Evolutionary conservation across 2,113 vertebrate species (phyloP), one percentile per base, ranked within the genome.

Genomic region (Oxyruncus cristatus): DNA sequence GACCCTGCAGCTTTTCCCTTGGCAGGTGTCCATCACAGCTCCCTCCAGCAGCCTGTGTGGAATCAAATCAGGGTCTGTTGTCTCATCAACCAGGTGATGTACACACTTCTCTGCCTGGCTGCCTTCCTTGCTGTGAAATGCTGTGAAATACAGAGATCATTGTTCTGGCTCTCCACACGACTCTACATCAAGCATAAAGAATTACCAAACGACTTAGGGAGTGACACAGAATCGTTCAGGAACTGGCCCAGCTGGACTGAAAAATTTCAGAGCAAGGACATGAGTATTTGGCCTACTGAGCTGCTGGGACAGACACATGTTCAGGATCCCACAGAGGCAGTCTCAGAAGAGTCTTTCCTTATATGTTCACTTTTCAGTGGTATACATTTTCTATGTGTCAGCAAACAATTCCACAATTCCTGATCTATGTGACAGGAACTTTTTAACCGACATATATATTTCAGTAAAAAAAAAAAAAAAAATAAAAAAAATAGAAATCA

Each of bases 391-490:
- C 58, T 47, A 7, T 30, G 14, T 33, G 61, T 66, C 62, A 62
- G 42, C n/a, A 75, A 52, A 39, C 3, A 46, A 27, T 19, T 62
- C 39, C 21, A 42, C 3, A 46, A 27, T 19, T 73, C 42, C 21
- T 52, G 19, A 39, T 44, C 39, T n/a, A 14, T 63, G 21, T 14
- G 21, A 52, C 4, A 62, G 42, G n/a, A 70, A 55, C 9, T 20
- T 41, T 77, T 66, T 67, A 73, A 84, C 8, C 20, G 33, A 33
- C 11, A 37, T 2, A 70, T 18, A 5, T 14, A 47, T 53, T 81
- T 33, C 50, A 53, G 11, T 4, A 0, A 2, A 32, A 27, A n/a
- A 19, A 32, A 28, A 2, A 11, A 28, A 2, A 11, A 8, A 5
- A 7, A 11, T 39, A 17, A 28, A 41, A 47, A 0, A 50, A 56